A percentile compares a stretch with the other conserved stretches of the same genome.
Evolutionary conservation across 1,140 invertebrate genomes (phyloP).

Genomic region (Cydia amplana): DNA sequence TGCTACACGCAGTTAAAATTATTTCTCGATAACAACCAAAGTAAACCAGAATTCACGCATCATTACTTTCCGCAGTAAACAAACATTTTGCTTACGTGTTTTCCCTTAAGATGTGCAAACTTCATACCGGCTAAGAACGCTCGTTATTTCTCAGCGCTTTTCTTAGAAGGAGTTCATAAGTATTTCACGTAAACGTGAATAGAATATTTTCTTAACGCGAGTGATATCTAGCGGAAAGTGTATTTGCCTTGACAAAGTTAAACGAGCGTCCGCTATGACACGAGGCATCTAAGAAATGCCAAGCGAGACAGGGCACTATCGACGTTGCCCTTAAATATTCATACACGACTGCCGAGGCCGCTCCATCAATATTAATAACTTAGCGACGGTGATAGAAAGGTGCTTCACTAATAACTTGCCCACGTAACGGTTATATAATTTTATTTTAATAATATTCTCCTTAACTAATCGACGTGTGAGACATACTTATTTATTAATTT

Average conservation of each 20-base stretch:
- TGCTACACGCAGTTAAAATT: neutral
- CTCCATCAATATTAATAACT: constrained; percentile 61
- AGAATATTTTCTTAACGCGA: constrained; percentile 7
- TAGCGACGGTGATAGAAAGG: constrained; percentile 49
- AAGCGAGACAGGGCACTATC: constrained; percentile 45
- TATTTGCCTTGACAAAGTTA: constrained; percentile 22
- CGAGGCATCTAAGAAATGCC: constrained; percentile 43
- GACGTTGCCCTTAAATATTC: constrained; percentile 57
- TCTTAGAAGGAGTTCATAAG: neutral
- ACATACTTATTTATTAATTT: neutral
- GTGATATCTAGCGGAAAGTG: constrained; percentile 15
- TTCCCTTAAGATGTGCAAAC: neutral
- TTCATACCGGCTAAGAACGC: neutral
- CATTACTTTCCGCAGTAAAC: neutral
- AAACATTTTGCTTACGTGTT: neutral
- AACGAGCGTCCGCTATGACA: constrained; percentile 12
- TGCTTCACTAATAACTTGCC: constrained; percentile 44
- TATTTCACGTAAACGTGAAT: constrained; percentile 1
- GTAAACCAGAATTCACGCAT: neutral
- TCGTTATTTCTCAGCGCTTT: constrained; percentile 8
- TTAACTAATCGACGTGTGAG: neutral
- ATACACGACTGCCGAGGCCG: constrained; percentile 48
- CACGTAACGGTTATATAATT: constrained; percentile 36
- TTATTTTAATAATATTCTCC: constrained; percentile 16
- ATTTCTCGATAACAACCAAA: neutral